phyloP scores from a whole-genome alignment of 2,113 vertebrate genomes.

The Chaetodon trifascialis region DNA sequence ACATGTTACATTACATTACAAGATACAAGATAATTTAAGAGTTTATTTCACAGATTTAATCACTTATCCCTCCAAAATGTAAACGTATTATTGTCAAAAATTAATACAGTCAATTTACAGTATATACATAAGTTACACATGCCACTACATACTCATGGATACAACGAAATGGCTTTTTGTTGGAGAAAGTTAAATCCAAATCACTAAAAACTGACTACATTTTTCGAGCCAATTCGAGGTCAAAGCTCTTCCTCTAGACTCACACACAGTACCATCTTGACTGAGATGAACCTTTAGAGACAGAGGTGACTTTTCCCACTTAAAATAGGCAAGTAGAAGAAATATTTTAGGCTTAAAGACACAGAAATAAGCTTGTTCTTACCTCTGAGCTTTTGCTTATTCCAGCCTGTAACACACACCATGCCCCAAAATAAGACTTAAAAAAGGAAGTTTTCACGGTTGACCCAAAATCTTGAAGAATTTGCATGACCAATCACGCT shows the following conservation, averaged over 20 bases:
- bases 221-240: background rate
- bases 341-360: background rate
- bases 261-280: background rate
- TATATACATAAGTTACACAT: background rate
- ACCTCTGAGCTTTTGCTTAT: slow-evolving; percentile 23
- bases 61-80: background rate
- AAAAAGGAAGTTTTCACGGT: slow-evolving; percentile 43
- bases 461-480: slow-evolving; percentile 15
- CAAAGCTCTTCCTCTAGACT: background rate
- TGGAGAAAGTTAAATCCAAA: background rate
- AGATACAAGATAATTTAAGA: too few relatives aligned
- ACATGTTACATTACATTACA: too few relatives aligned
- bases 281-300: background rate
- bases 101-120: background rate
- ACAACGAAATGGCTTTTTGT: background rate
- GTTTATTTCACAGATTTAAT: background rate
- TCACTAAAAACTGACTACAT: background rate
- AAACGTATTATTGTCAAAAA: background rate
- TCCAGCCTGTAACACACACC: background rate
- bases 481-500: slow-evolving; percentile 57
- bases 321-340: background rate
- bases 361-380: slow-evolving; percentile 16
- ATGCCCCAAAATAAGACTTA: background rate
- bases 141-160: background rate
- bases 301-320: background rate